Evolutionary conservation across 2,888 invertebrate genomes (phyloP).

Genomic region (Zhengitettix transpicula): DNA sequence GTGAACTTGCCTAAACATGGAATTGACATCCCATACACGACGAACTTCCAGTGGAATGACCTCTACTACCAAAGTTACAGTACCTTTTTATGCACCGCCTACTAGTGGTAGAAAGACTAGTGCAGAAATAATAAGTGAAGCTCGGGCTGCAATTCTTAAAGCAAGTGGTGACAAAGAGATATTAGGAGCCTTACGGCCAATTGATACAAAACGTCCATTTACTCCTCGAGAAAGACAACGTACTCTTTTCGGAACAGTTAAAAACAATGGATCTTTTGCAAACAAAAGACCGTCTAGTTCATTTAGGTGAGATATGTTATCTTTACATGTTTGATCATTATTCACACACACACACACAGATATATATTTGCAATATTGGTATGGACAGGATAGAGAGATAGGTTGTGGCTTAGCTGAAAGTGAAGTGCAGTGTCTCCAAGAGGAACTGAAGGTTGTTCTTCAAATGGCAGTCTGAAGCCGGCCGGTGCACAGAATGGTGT

Average conservation of each 20-base stretch:
- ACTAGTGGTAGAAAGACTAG: constrained; percentile 47
- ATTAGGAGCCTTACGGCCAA: constrained; percentile 28
- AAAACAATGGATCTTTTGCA: constrained; percentile 19
- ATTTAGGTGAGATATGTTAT: constrained; percentile 40
- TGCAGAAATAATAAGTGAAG: constrained; percentile 66
- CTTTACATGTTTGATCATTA: not conserved
- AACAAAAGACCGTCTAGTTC: constrained; percentile 54
- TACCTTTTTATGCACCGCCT: constrained; percentile 40
- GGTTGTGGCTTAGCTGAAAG: too few species aligned
- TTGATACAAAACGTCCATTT: constrained; percentile 70
- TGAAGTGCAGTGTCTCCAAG: too few species aligned
- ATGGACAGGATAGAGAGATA: too few species aligned
- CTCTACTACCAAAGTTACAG: constrained; percentile 21
- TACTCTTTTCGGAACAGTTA: constrained; percentile 49
- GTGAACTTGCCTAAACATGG: too few species aligned
- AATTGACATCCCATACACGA: too few species aligned
- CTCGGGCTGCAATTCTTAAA: constrained; percentile 39
- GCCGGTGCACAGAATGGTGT: too few species aligned
- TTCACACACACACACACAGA: too few species aligned
- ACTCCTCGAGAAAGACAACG: constrained; percentile 69
- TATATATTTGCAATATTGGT: too few species aligned
- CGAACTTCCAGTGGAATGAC: too few species aligned
- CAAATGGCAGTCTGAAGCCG: too few species aligned
- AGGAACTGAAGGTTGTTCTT: too few species aligned
- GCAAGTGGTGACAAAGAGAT: constrained; percentile 19